Evolutionary conservation across 2,888 invertebrate species (phyloP), one percentile per base, ranked within the genome.

Genomic region (Scelioninae gen. 1): DNA sequence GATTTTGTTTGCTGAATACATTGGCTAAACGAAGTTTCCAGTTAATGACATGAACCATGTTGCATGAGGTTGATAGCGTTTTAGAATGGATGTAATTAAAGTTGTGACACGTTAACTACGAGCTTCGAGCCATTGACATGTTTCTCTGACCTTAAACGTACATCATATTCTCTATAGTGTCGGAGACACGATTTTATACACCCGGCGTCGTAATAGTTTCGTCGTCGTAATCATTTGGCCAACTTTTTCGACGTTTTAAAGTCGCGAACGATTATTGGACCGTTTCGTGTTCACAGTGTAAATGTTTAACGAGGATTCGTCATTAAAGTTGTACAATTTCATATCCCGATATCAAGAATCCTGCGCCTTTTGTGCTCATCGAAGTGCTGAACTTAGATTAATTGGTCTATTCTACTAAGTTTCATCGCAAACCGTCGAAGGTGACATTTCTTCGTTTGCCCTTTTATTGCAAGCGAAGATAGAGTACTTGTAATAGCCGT

Each of bases 31-130:
- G 32, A 51, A 74, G 60, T 66, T 65, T 72, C 47, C 47, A 71
- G 74, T 74, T 77, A 74, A 80, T 77, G 69, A 49, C 58, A 69
- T 62, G 55, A 80, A 49, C 43, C 16, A 68, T 74, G 77, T 82
- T 76, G 81, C 60, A 65, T 69, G 85, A 84, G 83, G 83, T 83
- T 85, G 79, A 81, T 78, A 84, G 69, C 78, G 53, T 62, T 80
- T 86, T 88, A 89, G 89, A 89, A 91, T 90, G 89, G 88, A 90
- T 90, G 90, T 90, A 90, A 91, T 91, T 91, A 90, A 91, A 91
- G 90, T 91, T 91, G 90, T 89, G 90, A 90, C 90, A 90, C 89
- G 90, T 88, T 90, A 90, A 90, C 90, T 88, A 88, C 89, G 47
- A 62, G 90, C 88, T 89, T 89, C 89, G 82, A 85, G 89, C 88